Base-by-base conservation (phyloP, 1,140 invertebrate species). In the Sitobion miscanthi region DNA sequence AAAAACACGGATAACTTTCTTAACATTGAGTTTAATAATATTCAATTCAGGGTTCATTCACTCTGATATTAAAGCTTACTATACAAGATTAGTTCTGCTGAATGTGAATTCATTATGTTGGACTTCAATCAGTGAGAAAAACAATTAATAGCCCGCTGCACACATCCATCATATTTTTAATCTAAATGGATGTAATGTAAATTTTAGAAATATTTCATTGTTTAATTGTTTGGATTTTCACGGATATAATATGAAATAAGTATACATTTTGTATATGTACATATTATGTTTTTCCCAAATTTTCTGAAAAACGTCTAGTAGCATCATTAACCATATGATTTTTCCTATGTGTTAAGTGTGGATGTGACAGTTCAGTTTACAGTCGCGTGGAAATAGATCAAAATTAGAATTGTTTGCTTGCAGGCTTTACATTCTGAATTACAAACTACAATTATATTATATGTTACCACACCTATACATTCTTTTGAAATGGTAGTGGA, bases 401-500 rank as follows among this genome's bases (percentile, higher is more conserved):
- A 47, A 77, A 91, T 77, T 69, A 42, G 30, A 77, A 47, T 49
- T 45, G 42, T 47, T 35, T 3, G 57, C 4, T 11, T 25, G 38
- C 38, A 38, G 35, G 11, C 35, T 88, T 88, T 9, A 21, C 52
- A 38, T 89, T 89, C 38, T 57, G 17, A 77, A 89, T 21, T 38
- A 45, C 89, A 8, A 7, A 90, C 38, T 42, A 45, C 90, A 30
- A 38, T 57, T 30, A 54, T 42, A 90, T 38, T 35, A 42, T 54
- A 25, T 91, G 54, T 69, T 42, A 82, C 90, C 90, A 38, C 90
- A 47, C 90, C 90, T 77, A 77, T n/a, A 47, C 57, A 77, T 49
- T 89, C 54, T 89, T 89, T 38, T 57, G 35, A 38, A 49, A 77
- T 47, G 42, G 45, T 77, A 91, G 77, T 91, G 62, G 90, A 47